Percentiles rank a stretch among this genome's conserved stretches.
These are phyloP conservation scores for Staurois parvus DNA, from an alignment of 2,797 vertebrate species.

Conservation along the genomic window DNA sequence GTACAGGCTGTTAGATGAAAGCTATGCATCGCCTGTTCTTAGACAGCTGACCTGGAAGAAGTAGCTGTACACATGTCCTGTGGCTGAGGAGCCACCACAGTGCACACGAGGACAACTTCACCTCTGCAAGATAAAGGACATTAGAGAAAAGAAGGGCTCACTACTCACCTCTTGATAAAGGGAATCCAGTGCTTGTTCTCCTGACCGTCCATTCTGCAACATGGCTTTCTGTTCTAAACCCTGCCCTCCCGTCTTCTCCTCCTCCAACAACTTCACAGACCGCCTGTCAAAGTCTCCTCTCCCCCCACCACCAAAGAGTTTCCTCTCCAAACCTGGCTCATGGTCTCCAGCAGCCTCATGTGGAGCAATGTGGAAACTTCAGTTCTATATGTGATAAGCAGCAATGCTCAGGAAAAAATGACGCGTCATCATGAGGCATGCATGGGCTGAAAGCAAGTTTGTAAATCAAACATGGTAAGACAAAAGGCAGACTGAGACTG, in stretches of 20 bases:
- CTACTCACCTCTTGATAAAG: slow-evolving; percentile 52
- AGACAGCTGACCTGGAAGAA: background rate
- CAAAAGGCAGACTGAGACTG: no score
- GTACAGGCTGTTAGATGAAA: background rate
- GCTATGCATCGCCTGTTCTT: background rate
- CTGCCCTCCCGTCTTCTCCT: slow-evolving; percentile 31
- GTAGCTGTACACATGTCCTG: background rate
- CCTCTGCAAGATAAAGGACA: background rate
- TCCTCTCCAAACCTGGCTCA: background rate
- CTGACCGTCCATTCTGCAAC: slow-evolving; percentile 38
- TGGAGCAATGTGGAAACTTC: background rate
- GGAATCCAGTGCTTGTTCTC: slow-evolving; percentile 22
- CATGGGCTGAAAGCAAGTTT: no score
- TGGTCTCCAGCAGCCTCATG: slow-evolving; percentile 18
- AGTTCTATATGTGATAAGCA: background rate
- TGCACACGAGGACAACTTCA: background rate
- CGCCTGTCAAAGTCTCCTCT: background rate
- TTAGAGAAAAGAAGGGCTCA: no score
- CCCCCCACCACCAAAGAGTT: slow-evolving; percentile 1
- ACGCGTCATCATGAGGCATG: background rate
- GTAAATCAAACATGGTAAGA: no score
- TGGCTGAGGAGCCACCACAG: background rate
- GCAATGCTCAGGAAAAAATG: background rate
- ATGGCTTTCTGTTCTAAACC: slow-evolving; percentile 2
- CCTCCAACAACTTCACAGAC: background rate